Evolutionary conservation across 2,113 vertebrate genomes (phyloP).

Genomic region (Turnix velox): DNA sequence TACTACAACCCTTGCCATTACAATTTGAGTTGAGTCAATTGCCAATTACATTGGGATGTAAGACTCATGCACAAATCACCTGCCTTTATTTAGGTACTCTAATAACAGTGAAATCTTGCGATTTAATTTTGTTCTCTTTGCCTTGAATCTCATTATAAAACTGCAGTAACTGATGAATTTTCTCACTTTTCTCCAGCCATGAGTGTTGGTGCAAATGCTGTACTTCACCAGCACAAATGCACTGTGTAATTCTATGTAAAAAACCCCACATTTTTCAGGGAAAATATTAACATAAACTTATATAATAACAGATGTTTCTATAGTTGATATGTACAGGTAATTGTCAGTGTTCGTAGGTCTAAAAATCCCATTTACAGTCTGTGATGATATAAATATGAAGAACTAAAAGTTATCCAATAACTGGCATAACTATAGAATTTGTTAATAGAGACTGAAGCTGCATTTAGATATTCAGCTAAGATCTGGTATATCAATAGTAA

Average conservation of each 20-base stretch:
- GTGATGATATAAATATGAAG: neutral
- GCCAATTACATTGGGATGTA: neutral
- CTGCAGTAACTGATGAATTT: neutral
- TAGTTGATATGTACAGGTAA: neutral
- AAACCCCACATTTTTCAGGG: neutral
- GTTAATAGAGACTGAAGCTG: neutral
- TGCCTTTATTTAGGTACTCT: neutral
- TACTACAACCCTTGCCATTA: neutral
- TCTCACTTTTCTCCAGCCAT: neutral
- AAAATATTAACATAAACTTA: neutral
- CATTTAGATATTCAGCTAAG: neutral
- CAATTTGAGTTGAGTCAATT: neutral
- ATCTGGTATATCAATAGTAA: neutral
- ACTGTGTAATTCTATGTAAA: neutral
- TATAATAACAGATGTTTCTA: neutral
- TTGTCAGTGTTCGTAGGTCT: neutral
- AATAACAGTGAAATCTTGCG: neutral
- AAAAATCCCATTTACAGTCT: neutral
- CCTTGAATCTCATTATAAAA: neutral
- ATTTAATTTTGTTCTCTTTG: neutral
- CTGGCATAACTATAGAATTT: neutral
- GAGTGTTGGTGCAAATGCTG: neutral
- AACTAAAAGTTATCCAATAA: neutral
- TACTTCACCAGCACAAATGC: neutral
- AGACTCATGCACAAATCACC: rapidly evolving